Evolutionary conservation across 2,113 vertebrate genomes (phyloP), one percentile per base, ranked within the genome.

Genomic region (Esox niger): DNA sequence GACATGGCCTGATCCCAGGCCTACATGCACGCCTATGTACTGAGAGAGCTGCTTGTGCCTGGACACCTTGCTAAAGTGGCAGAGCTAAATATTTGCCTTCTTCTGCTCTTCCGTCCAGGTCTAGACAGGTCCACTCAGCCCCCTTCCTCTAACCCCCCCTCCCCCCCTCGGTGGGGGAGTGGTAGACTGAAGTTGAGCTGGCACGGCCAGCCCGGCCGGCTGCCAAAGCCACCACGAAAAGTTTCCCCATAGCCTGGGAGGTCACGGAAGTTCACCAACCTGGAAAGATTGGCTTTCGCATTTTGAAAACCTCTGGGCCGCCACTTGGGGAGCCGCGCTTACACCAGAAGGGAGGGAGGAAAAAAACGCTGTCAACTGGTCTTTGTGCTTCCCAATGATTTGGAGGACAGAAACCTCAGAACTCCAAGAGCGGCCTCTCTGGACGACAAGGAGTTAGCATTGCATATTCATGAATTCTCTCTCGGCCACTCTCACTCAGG

Each of bases 11-110:
- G 84, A 77, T 79, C 71, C 62, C 76, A 54, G 71, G 76, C 73
- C 77, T 76, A 83, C 79, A 84, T 82, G 77, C 75, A 78, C 78
- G 76, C 58, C 72, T 75, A 33, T 29, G 61, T 76, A 67, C 64
- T 66, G 73, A 69, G 74, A 70, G 52, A 57, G 77, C 38, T 43
- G 13, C 17, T 15, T 43, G 11, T 71, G 62, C 74, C 74, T 70
- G 78, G 75, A 83, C 77, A 75, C 70, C 79, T 68, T 78, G 74
- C 82, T 85, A 71, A 69, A 87, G 83, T 89, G 85, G 82, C 82
- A 82, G 55, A 61, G 84, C 87, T 90, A 90, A 91, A 90, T 91
- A 88, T 91, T 91, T 92, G 85, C 82, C 83, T 86, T 88, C 79
- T 55, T 85, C 84, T 77, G 81, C 80, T 83, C 78, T 76, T 78